Percentiles rank a stretch among this genome's conserved stretches.
phyloP scores from a whole-genome alignment of 2,888 invertebrate genomes.

The Eupithecia insigniata region DNA sequence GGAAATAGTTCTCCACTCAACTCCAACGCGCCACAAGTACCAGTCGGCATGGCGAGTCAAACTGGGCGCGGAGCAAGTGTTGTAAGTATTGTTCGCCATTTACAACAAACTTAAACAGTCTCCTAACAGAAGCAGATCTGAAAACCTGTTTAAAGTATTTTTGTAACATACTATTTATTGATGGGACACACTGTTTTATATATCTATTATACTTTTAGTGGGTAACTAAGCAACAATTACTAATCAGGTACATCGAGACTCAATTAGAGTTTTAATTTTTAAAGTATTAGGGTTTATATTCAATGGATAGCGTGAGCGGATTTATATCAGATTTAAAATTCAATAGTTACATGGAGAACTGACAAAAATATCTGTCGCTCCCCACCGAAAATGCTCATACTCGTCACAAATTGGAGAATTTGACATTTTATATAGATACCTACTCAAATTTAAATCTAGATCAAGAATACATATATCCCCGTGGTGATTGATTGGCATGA shows the following conservation, averaged over 20 bases:
- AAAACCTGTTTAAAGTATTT: neutral
- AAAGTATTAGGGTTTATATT: neutral
- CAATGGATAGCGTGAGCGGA: neutral
- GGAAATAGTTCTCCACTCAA: constrained; percentile 82
- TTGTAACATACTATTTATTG: neutral
- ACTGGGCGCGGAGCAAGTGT: constrained; percentile 94
- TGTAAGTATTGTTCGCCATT: constrained; percentile 83
- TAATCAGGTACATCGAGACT: neutral
- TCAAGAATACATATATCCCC: neutral
- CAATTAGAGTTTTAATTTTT: neutral
- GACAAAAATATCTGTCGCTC: neutral
- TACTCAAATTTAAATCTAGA: neutral
- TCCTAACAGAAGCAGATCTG: neutral
- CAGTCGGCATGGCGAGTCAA: constrained; percentile 89
- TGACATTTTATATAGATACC: neutral
- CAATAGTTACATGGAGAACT: neutral
- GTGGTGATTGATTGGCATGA: neutral
- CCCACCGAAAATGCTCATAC: neutral
- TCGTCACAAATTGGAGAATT: neutral
- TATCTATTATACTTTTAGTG: neutral
- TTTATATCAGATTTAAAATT: neutral
- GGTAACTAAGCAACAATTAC: neutral
- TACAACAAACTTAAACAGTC: neutral
- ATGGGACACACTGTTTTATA: neutral
- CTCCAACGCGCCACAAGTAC: constrained; percentile 87